phyloP scores from a whole-genome alignment of 2,113 vertebrate species.

The Myotis brandtii region DNA sequence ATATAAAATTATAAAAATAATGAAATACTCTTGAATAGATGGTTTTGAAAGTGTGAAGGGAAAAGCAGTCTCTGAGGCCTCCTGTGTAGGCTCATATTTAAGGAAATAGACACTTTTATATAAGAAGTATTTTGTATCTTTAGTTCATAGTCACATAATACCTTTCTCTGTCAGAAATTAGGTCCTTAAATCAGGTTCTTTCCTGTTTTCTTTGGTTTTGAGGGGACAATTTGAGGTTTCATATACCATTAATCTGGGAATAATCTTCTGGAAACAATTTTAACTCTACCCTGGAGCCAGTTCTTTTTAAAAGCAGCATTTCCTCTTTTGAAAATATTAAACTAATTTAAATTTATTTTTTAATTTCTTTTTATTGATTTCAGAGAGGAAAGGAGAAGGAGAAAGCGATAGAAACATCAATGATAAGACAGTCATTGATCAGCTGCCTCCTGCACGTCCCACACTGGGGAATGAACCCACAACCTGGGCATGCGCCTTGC shows the following conservation, averaged over 20 bases:
- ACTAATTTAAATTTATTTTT: not conserved
- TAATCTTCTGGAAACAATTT: not conserved
- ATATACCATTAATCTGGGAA: not conserved
- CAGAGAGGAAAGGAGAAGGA: too few species aligned
- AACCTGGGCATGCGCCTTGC: too few species aligned
- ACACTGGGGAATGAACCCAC: too few species aligned
- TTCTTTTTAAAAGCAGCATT: conserved; percentile 10
- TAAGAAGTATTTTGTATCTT: not conserved
- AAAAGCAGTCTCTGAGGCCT: not conserved
- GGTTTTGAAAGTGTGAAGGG: not conserved
- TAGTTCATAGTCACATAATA: not conserved
- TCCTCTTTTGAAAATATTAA: conserved; percentile 27
- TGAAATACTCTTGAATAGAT: not conserved
- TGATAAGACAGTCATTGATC: too few species aligned
- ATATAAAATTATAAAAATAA: not conserved
- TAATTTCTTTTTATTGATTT: too few species aligned
- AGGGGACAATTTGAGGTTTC: not conserved
- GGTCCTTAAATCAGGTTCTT: not conserved
- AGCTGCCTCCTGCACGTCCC: too few species aligned
- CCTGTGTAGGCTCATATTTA: not conserved
- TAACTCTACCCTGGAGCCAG: not conserved
- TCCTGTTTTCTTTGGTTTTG: not conserved
- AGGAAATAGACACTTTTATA: not conserved
- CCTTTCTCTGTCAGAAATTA: conserved; percentile 4
- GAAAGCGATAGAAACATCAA: too few species aligned